These are phyloP conservation scores for Cremastinae sp. DNA, from an alignment of 2,888 invertebrate species.

Conservation along the genomic window DNA sequence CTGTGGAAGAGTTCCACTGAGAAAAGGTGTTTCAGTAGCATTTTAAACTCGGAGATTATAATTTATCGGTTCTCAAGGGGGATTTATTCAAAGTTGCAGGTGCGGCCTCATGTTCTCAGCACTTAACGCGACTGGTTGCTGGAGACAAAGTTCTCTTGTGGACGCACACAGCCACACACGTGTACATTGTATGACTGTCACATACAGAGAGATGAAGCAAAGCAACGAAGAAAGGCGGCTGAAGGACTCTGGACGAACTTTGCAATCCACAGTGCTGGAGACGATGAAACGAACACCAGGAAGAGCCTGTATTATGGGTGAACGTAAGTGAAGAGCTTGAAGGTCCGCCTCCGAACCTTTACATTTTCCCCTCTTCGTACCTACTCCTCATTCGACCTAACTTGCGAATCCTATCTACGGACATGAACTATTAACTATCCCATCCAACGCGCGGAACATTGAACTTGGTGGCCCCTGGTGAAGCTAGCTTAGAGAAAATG, in stretches of 20 bases:
- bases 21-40: slow-evolving; percentile 38
- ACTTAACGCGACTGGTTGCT: slow-evolving; percentile 63
- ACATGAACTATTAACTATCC: slow-evolving; percentile 30
- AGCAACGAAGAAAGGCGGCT: slow-evolving; percentile 47
- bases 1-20: slow-evolving; percentile 9
- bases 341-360: slow-evolving; percentile 25
- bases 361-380: slow-evolving; percentile 20
- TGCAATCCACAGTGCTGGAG: slow-evolving; percentile 44
- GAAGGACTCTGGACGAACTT: slow-evolving; percentile 24
- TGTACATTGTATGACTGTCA: slow-evolving; percentile 13
- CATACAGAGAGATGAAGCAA: background rate
- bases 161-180: background rate
- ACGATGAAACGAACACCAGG: slow-evolving; percentile 35
- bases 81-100: slow-evolving; percentile 65
- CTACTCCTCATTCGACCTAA: slow-evolving; percentile 20
- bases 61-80: slow-evolving; percentile 55
- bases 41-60: slow-evolving; percentile 53
- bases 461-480: slow-evolving; percentile 44
- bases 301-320: slow-evolving; percentile 67
- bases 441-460: slow-evolving; percentile 27
- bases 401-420: slow-evolving; percentile 24
- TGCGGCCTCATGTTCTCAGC: slow-evolving; percentile 68
- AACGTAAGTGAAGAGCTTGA: slow-evolving; percentile 62
- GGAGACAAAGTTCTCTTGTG: slow-evolving; percentile 20
- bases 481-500: slow-evolving; percentile 41